These are phyloP conservation scores for Pterostichus madidus DNA, from an alignment of 2,888 invertebrate genomes.

Conservation along the genomic window DNA sequence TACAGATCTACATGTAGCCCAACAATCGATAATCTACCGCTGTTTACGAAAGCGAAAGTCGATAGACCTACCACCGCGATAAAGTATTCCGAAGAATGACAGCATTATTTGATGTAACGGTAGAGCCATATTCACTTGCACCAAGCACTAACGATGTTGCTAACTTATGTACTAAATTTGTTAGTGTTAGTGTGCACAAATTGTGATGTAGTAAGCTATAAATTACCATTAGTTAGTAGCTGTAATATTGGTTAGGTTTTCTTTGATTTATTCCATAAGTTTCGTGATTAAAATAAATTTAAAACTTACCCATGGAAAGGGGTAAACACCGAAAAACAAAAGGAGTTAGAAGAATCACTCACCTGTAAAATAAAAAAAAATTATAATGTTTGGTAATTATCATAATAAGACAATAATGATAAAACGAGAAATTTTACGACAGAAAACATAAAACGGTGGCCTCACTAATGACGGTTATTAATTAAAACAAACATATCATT, in stretches of 20 bases:
- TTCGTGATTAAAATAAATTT: background rate
- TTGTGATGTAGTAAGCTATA: no score
- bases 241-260: no score
- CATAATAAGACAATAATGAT: conserved; percentile 58
- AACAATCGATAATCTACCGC: no score
- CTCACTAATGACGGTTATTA: conserved; percentile 51
- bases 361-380: conserved; percentile 55
- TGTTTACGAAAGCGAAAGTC: no score
- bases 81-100: conserved; percentile 14
- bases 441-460: conserved; percentile 52
- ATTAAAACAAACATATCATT: conserved; percentile 62
- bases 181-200: no score
- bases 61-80: background rate
- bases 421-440: conserved; percentile 48
- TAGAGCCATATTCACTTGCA: background rate
- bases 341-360: conserved; percentile 30
- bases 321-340: background rate
- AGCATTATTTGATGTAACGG: background rate
- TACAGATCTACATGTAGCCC: no score
- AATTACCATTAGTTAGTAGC: no score
- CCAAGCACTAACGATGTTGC: no score
- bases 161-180: no score
- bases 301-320: conserved; percentile 15
- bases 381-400: conserved; percentile 41
- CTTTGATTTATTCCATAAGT: background rate